These are phyloP conservation scores for Thelaira solivaga DNA, from an alignment of 2,888 invertebrate genomes.

Conservation along the genomic window DNA sequence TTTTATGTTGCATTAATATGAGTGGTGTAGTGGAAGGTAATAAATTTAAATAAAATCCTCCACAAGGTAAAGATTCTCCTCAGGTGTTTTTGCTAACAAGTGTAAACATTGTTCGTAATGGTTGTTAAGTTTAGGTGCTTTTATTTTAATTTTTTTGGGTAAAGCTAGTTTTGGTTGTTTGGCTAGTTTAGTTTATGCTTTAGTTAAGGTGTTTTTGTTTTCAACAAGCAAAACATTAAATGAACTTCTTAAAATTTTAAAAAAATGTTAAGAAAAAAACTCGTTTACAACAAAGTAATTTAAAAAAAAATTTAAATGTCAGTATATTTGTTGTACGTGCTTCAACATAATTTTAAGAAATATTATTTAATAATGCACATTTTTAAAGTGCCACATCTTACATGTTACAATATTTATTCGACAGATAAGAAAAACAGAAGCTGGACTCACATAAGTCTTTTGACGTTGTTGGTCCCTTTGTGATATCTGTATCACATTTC, in stretches of 20 bases:
- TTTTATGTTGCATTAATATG: too few species aligned
- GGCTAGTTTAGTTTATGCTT: slow-evolving; percentile 6
- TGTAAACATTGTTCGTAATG: slow-evolving; percentile 36
- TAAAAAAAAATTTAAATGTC: slow-evolving; percentile 10
- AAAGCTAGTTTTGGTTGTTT: neutral
- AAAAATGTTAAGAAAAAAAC: slow-evolving; percentile 2
- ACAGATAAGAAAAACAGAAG: too few species aligned
- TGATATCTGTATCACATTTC: too few species aligned
- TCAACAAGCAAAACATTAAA: slow-evolving; percentile 8
- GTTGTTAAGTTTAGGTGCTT: neutral
- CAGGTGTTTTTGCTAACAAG: slow-evolving; percentile 45
- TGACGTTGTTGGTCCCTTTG: too few species aligned
- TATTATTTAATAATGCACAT: too few species aligned
- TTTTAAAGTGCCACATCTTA: too few species aligned
- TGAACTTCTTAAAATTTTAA: slow-evolving; percentile 24
- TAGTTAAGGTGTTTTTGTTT: slow-evolving; percentile 27
- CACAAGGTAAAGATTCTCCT: slow-evolving; percentile 2
- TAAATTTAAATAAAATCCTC: neutral
- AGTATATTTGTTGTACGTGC: neutral
- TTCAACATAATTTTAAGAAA: neutral
- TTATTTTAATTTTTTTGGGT: slow-evolving; percentile 7
- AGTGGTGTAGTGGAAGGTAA: neutral
- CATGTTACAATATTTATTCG: too few species aligned
- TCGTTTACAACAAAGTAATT: neutral
- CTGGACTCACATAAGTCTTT: too few species aligned